Evolutionary conservation across 2,113 vertebrate species (phyloP).

Genomic region (Struthio camelus): DNA sequence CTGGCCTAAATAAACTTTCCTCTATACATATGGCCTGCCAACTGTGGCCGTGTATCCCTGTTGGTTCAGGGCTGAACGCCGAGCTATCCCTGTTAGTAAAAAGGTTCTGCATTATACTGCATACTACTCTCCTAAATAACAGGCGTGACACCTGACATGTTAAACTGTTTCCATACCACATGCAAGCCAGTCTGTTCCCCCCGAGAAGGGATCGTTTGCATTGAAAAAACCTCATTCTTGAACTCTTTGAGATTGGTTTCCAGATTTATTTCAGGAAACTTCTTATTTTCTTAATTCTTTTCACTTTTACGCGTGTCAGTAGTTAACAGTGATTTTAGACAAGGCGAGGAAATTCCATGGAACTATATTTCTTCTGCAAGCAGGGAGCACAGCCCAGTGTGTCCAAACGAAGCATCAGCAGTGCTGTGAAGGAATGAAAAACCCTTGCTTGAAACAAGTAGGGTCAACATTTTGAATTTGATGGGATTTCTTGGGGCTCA

Average conservation of each 20-base stretch:
- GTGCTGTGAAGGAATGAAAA: neutral
- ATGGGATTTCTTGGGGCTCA: neutral
- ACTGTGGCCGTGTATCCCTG: neutral
- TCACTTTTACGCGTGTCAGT: neutral
- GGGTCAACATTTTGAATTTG: neutral
- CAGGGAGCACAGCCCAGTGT: neutral
- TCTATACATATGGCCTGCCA: neutral
- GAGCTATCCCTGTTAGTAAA: neutral
- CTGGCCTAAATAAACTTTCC: neutral
- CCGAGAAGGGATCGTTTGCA: neutral
- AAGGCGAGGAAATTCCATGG: neutral
- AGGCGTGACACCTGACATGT: neutral
- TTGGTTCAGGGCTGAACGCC: neutral
- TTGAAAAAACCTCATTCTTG: neutral
- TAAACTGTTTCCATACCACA: neutral
- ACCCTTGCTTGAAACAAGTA: neutral
- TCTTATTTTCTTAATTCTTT: neutral
- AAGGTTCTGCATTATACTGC: neutral
- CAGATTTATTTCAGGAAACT: neutral
- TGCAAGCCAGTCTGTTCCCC: neutral
- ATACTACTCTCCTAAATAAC: neutral
- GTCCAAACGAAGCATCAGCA: fast-evolving
- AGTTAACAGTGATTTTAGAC: neutral
- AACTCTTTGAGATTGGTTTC: neutral
- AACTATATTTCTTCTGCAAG: neutral